A percentile compares a stretch with the other conserved stretches of the same genome.
phyloP scores from a whole-genome alignment of 2,888 invertebrate genomes.

The Troglohyphantes excavatus region DNA sequence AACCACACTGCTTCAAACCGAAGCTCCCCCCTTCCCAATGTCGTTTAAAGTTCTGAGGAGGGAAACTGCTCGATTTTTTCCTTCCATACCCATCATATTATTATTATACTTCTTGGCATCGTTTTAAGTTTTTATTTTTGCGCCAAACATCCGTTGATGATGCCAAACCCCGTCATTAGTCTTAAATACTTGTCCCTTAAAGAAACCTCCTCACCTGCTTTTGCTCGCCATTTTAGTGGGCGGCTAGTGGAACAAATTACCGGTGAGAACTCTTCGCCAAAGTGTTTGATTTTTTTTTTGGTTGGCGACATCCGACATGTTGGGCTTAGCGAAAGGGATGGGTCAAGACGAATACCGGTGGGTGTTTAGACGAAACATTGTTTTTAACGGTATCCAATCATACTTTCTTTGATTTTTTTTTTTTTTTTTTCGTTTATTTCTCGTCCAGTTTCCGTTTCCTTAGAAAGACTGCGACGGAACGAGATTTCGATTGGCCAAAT shows the following conservation, averaged over 20 bases:
- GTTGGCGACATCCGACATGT: constrained; percentile 39
- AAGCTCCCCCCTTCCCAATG: background rate
- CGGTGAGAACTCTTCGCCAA: constrained; percentile 12
- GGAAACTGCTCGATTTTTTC: constrained; percentile 7
- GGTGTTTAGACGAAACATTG: constrained; percentile 27
- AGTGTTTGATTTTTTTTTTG: constrained; percentile 36
- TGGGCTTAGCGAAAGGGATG: constrained; percentile 45
- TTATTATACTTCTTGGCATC: constrained; percentile 17
- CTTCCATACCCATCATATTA: constrained; percentile 1
- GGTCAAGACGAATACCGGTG: background rate
- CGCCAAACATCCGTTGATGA: constrained; percentile 65
- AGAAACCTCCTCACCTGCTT: constrained; percentile 72
- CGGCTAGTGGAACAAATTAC: constrained; percentile 69
- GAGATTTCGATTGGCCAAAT: constrained; percentile 11
- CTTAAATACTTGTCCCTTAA: constrained; percentile 45
- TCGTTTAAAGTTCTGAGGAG: background rate
- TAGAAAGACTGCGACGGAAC: background rate
- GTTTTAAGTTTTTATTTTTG: constrained; percentile 61
- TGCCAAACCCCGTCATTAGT: constrained; percentile 55
- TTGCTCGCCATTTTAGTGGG: constrained; percentile 29
- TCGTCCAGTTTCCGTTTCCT: constrained; percentile 20
- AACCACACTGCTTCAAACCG: no score
- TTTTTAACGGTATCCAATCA: constrained; percentile 58
- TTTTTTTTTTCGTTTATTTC: background rate
- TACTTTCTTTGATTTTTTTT: constrained; percentile 32